These are phyloP conservation scores for Aselliscus stoliczkanus DNA, from an alignment of 2,797 vertebrate species.

Conservation along the genomic window DNA sequence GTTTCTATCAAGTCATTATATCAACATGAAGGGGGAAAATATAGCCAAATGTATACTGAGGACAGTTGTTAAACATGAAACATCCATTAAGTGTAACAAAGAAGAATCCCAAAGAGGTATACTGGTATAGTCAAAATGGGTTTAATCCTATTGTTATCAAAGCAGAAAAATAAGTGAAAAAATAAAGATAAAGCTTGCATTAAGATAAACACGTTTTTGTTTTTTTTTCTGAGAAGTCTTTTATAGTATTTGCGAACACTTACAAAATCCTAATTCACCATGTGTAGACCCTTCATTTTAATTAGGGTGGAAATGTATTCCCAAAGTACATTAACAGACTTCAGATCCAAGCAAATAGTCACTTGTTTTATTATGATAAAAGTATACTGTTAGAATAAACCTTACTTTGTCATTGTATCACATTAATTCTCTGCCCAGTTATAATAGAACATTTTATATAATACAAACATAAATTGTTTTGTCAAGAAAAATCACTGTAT, in stretches of 20 bases:
- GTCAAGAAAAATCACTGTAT: background rate
- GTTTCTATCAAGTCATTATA: background rate
- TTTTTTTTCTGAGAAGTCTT: background rate
- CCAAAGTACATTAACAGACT: background rate
- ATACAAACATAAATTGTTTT: background rate
- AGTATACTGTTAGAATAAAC: background rate
- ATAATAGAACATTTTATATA: background rate
- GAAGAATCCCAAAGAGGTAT: background rate
- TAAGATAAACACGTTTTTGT: background rate
- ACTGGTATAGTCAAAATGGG: background rate
- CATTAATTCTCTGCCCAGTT: background rate
- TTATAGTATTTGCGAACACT: background rate
- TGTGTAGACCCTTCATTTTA: background rate
- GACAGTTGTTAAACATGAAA: background rate
- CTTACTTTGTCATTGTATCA: background rate
- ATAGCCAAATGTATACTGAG: background rate
- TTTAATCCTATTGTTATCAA: background rate
- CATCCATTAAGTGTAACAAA: background rate
- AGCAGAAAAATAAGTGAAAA: background rate
- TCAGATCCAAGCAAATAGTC: background rate
- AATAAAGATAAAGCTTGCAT: background rate
- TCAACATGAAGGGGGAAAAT: background rate
- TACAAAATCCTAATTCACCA: background rate
- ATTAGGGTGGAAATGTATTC: background rate
- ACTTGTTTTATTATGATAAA: background rate